Evolutionary conservation across 2,888 invertebrate species (phyloP), one percentile per base, ranked within the genome.

Genomic region (Spisula solida): DNA sequence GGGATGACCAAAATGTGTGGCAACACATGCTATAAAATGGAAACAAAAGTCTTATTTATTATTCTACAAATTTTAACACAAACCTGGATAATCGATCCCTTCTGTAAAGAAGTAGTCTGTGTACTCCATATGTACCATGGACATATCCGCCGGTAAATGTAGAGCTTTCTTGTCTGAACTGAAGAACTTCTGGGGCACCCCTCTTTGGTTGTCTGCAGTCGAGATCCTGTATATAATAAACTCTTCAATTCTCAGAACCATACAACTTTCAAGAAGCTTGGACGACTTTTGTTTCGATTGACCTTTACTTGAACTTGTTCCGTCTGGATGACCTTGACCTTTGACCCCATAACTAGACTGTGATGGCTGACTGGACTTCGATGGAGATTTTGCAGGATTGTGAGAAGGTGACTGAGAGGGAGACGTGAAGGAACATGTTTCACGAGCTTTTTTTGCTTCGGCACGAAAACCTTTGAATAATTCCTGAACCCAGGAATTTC

Each of bases 41-140:
- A n/a, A n/a, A n/a, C n/a, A n/a, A n/a, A n/a, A n/a, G n/a, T n/a
- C 41, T 41, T 41, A 5, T 41, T 41, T 2, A 41, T 41, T 8
- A 41, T 41, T 8, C 41, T 41, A 5, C 41, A 41, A 41, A 41
- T 41, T 2, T 41, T 41, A 41, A 41, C 41, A 41, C 41, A 41
- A 12, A 97, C 97, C 96, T 93, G 97, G 96, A 89, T 95, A 96
- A 51, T 95, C 94, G 29, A 96, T 94, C 6, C 95, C 96, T 48
- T 99, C 99, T 96, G 99, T 99, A 96, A 99, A 99, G 94, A 96
- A 97, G 97, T 99, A 99, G 96, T 98, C 98, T 0, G 99, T 99
- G 93, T 99, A 98, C 96, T 99, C 99, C 0, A 99, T 98, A 97
- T 99, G 99, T n/a, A 99, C 96, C 48, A 99, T 98, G 29, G 98